Evolutionary conservation across 1,140 invertebrate genomes (phyloP), one percentile per base, ranked within the genome.

Genomic region (Drosophila tsacasi): DNA sequence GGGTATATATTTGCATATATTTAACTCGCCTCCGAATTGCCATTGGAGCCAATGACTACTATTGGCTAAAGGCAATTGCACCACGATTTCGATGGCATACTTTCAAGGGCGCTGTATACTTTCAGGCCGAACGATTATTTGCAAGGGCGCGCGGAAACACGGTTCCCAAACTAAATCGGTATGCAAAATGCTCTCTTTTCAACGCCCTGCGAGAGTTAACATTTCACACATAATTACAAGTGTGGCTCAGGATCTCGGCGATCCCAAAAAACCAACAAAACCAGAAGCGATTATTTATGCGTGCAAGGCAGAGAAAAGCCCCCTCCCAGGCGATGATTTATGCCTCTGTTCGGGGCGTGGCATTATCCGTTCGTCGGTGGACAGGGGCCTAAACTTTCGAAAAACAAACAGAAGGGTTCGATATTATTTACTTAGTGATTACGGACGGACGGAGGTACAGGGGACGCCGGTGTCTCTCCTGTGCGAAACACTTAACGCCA

Each of bases 401-500:
- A 80, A 87, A 87, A 85, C 81, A 92, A 91, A 92, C 85, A 92
- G 71, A 83, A 60, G 69, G 71, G 81, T 44, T 68, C n/a, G 32
- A 67, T 75, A 81, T 89, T 89, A 90, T 89, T 90, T 90, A 79
- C 81, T 87, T 89, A 76, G 82, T 83, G 81, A 81, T 85, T 85
- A 79, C 64, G 64, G 71, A 74, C 40, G 1, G 54, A 21, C 15
- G 15, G 32, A 37, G 13, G 39, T 19, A 37, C 5, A 19, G 17
- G 55, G 7, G 63, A 61, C 49, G 30, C 19, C 0, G 39, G 32
- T 13, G 27, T 25, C 27, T 44, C 52, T 49, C 39, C 71, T 76
- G 85, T 79, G 85, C 85, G 91, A 91, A 89, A 81, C 89, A 92
- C 84, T 92, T 92, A 89, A 92, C 91, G 91, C 91, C 91, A 77